Percentiles rank a stretch among this genome's conserved stretches.
Evolutionary conservation across 2,113 vertebrate genomes (phyloP).

Genomic region (Syngnathus typhle): DNA sequence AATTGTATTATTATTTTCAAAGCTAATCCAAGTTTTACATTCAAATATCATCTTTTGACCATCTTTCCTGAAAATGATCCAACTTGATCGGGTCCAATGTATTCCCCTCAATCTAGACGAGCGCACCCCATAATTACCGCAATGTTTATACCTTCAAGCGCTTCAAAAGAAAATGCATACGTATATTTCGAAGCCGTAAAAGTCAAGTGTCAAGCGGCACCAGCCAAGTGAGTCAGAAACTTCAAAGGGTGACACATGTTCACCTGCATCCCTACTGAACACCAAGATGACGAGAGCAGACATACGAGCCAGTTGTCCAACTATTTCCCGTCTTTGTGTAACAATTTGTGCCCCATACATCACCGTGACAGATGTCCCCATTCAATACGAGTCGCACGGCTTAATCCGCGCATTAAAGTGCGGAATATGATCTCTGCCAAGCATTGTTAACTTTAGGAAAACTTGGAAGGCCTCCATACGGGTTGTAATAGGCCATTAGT

Average conservation of each 20-base stretch:
- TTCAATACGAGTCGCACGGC: slow-evolving; percentile 6
- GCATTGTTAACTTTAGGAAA: slow-evolving; percentile 5
- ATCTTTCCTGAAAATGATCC: background rate
- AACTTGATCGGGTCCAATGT: background rate
- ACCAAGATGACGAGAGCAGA: background rate
- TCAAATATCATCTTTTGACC: background rate
- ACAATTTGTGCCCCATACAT: background rate
- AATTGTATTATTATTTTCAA: no score
- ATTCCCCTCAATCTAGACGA: background rate
- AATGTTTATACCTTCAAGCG: background rate
- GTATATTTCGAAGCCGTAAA: background rate
- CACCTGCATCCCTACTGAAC: background rate
- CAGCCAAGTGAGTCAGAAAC: background rate
- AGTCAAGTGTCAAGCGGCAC: background rate
- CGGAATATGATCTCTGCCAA: slow-evolving; percentile 10
- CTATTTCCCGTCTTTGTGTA: slow-evolving; percentile 8
- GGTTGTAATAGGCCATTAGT: slow-evolving; percentile 2
- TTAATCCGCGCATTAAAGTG: slow-evolving; percentile 7
- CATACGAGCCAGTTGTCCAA: slow-evolving; percentile 1
- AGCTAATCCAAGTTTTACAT: background rate
- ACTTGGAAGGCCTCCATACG: slow-evolving; percentile 4
- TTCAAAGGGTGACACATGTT: background rate
- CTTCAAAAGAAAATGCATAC: background rate
- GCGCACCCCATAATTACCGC: background rate
- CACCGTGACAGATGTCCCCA: slow-evolving; percentile 4